Percentiles rank a stretch among this genome's conserved stretches.
These are phyloP conservation scores for Gopherus evgoodei DNA, from an alignment of 2,113 vertebrate genomes.

Conservation along the genomic window DNA sequence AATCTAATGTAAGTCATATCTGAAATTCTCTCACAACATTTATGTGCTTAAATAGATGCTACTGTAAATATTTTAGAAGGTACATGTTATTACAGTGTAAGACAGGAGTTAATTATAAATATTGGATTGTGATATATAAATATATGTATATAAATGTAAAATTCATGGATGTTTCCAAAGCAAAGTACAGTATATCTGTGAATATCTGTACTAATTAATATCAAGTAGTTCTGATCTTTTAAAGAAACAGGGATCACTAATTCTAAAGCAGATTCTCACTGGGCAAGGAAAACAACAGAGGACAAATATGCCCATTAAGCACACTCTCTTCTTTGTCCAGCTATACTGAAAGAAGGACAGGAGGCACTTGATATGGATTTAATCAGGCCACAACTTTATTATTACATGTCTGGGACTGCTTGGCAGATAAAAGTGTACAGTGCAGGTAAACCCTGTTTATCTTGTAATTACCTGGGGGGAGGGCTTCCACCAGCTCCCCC, in stretches of 20 bases:
- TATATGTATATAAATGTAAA: neutral
- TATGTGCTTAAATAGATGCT: neutral
- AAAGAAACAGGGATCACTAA: conserved; percentile 45
- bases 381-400: too few species aligned
- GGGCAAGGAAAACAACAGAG: conserved; percentile 56
- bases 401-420: too few species aligned
- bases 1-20: rapidly evolving
- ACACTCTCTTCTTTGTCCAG: neutral
- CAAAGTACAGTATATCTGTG: neutral
- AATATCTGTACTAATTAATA: conserved; percentile 52
- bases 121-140: neutral
- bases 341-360: too few species aligned
- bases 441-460: too few species aligned
- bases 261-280: conserved; percentile 48
- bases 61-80: neutral
- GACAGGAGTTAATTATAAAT: neutral
- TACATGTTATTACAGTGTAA: neutral
- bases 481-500: too few species aligned
- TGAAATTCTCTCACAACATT: neutral
- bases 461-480: too few species aligned
- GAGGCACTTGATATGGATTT: too few species aligned
- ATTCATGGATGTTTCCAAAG: neutral
- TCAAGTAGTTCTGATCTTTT: conserved; percentile 28
- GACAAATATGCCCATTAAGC: conserved; percentile 56
- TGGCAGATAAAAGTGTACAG: too few species aligned